Percentiles rank a stretch among this genome's conserved stretches.
Evolutionary conservation across 2,797 vertebrate species (phyloP).

Genomic region (Gambusia yucatana): DNA sequence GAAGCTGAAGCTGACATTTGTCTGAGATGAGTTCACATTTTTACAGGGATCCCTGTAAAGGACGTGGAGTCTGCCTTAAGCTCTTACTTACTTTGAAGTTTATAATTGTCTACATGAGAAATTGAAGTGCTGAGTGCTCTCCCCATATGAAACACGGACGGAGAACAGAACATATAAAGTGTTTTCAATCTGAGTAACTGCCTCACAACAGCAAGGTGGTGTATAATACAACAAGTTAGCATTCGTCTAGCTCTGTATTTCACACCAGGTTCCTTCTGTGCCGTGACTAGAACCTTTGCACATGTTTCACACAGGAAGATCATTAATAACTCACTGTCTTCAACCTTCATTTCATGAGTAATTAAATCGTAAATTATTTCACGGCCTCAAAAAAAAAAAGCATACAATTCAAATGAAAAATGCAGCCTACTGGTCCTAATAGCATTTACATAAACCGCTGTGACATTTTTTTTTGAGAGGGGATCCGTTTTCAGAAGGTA

Average conservation of each 20-base stretch:
- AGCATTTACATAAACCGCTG: not conserved
- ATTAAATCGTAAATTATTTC: not conserved
- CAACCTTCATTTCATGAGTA: not conserved
- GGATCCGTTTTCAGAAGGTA: not conserved
- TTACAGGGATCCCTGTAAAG: not conserved
- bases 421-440: not conserved
- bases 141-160: not conserved
- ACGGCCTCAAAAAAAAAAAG: not conserved
- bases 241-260: not conserved
- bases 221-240: not conserved
- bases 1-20: not conserved
- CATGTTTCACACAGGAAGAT: not conserved
- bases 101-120: not conserved
- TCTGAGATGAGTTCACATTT: not conserved
- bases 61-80: not conserved
- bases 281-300: not conserved
- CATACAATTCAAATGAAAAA: not conserved
- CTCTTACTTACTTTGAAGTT: not conserved
- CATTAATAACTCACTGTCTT: not conserved
- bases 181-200: not conserved
- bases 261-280: not conserved
- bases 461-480: not conserved
- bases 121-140: not conserved
- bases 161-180: not conserved
- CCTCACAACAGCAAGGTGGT: not conserved